Evolutionary conservation across 2,888 invertebrate genomes (phyloP).

Genomic region (Thecophora atra): DNA sequence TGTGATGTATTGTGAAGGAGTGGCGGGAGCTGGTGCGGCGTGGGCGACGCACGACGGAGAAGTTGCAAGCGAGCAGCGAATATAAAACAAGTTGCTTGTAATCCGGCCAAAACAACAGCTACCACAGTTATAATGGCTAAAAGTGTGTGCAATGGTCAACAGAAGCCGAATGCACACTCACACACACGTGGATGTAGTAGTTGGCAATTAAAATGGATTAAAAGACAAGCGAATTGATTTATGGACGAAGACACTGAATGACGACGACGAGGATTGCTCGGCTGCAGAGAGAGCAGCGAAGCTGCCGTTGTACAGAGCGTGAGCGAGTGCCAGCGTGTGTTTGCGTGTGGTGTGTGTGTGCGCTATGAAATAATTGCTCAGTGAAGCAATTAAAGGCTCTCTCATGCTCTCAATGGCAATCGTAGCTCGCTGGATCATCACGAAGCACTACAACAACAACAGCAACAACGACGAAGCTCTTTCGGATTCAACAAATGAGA

Average conservation of each 20-base stretch:
- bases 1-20: not conserved
- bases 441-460: not conserved
- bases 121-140: constrained; percentile 43
- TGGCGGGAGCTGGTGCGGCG: not conserved
- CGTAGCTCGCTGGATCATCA: not conserved
- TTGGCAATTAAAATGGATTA: constrained; percentile 52
- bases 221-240: constrained; percentile 55
- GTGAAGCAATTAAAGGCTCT: constrained; percentile 62
- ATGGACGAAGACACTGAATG: constrained; percentile 61
- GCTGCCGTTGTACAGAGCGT: constrained; percentile 23
- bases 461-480: not conserved
- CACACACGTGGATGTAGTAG: not conserved
- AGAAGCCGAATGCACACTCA: constrained; percentile 13
- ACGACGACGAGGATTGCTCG: constrained; percentile 54
- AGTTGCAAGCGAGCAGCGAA: constrained; percentile 5
- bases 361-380: constrained; percentile 61
- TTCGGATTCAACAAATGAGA: constrained; percentile 21
- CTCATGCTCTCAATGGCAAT: constrained; percentile 46
- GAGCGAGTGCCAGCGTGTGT: constrained; percentile 26
- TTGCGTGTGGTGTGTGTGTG: constrained; percentile 36
- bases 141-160: constrained; percentile 37
- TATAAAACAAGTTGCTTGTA: constrained; percentile 17
- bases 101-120: constrained; percentile 30
- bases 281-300: constrained; percentile 28
- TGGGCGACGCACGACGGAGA: not conserved